Evolutionary conservation across 2,888 invertebrate species (phyloP).

Genomic region (Piscicola geometra): DNA sequence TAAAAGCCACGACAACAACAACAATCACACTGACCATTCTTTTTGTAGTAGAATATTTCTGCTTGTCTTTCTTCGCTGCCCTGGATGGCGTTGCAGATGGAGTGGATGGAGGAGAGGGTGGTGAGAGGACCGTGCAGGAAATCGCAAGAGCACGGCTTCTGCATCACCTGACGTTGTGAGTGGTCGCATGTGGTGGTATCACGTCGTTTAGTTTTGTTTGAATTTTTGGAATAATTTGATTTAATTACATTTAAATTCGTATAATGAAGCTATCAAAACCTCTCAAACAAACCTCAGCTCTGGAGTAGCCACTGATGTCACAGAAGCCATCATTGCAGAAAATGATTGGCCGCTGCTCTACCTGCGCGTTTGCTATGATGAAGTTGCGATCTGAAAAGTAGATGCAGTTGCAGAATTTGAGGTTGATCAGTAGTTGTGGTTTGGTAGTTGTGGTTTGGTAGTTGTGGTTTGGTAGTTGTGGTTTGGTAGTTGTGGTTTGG

Average conservation of each 20-base stretch:
- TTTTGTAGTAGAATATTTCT: constrained; percentile 74
- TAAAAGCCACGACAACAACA: not conserved
- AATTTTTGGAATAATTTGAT: not conserved
- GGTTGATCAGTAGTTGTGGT: not conserved
- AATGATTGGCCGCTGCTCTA: constrained; percentile 68
- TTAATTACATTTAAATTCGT: not conserved
- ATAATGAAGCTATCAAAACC: not conserved
- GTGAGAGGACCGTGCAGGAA: constrained; percentile 72
- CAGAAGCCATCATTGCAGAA: constrained; percentile 80
- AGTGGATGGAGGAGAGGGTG: constrained; percentile 57
- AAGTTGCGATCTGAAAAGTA: constrained; percentile 72
- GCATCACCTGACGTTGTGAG: constrained; percentile 61
- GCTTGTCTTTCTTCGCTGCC: constrained; percentile 73
- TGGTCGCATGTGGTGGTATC: not conserved
- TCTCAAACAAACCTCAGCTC: constrained; percentile 70
- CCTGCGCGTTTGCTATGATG: constrained; percentile 74
- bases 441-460: not conserved
- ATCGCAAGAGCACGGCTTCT: constrained; percentile 70
- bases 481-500: too few relatives aligned
- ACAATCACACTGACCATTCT: constrained; percentile 66
- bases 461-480: too few relatives aligned
- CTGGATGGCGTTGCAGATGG: constrained; percentile 67
- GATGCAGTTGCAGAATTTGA: too few relatives aligned
- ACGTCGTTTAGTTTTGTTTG: not conserved
- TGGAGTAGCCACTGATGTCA: constrained; percentile 69